Conservation (phyloP, 2,797 vertebrate genomes). For the Gymnopithys bicolor region DNA sequence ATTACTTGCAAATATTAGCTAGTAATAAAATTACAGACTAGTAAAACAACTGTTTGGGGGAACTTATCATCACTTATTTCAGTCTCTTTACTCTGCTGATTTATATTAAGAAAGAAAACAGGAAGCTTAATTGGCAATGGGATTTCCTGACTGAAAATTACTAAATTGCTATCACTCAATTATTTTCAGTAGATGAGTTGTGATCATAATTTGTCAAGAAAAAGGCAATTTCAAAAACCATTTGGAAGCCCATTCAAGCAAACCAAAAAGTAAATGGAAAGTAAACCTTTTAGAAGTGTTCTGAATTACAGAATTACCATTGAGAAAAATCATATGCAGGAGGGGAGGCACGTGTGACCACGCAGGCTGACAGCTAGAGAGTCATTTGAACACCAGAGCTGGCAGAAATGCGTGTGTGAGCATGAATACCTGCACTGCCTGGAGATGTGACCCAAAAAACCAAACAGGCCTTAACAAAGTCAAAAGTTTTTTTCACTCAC, state of each 20-base stretch:
- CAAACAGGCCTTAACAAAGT: not conserved
- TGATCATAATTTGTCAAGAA: not conserved
- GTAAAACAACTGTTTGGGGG: not conserved
- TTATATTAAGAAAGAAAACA: constrained; percentile 24
- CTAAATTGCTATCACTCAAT: not conserved
- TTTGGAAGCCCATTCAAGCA: constrained; percentile 26
- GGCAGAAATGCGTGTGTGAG: not conserved
- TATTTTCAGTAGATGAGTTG: constrained; percentile 23
- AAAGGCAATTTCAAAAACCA: not conserved
- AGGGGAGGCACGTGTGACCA: accelerated
- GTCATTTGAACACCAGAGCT: not conserved
- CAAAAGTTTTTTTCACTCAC: not conserved
- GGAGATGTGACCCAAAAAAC: not conserved
- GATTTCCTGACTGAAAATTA: constrained; percentile 13
- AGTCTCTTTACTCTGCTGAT: constrained; percentile 15
- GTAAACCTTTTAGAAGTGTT: not conserved
- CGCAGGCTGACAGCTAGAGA: not conserved
- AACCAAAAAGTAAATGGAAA: constrained; percentile 39
- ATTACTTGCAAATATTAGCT: constrained; percentile 30
- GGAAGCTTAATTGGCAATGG: not conserved
- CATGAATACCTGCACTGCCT: not conserved
- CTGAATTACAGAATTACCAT: not conserved
- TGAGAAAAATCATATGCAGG: not conserved
- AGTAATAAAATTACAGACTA: constrained; percentile 3
- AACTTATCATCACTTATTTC: not conserved